Evolutionary conservation across 2,113 vertebrate species (phyloP).

Genomic region (Epinephelus fuscoguttatus): DNA sequence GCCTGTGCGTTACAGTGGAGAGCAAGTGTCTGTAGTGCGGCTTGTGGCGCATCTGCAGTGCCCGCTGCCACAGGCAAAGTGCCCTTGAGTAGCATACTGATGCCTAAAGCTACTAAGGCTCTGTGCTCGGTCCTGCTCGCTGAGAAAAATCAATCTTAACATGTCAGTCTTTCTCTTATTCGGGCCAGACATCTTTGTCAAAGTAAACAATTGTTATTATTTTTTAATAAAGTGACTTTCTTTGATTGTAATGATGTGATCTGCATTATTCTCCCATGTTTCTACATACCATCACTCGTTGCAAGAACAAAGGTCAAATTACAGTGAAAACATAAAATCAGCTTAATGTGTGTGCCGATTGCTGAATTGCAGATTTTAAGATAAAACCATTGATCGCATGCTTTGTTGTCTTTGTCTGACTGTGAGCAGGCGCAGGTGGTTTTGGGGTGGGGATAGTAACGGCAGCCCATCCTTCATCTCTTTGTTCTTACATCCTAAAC

Average conservation of each 20-base stretch:
- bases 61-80: conserved; percentile 21
- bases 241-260: not conserved
- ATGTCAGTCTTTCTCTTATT: not conserved
- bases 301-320: not conserved
- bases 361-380: not conserved
- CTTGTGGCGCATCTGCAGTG: conserved; percentile 28
- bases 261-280: not conserved
- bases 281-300: not conserved
- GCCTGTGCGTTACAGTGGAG: not conserved
- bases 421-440: conserved; percentile 46
- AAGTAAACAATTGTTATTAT: too few species aligned
- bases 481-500: conserved; percentile 60
- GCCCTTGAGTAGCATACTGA: conserved; percentile 45
- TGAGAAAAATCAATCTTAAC: conserved; percentile 5
- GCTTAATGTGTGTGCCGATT: not conserved
- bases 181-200: not conserved
- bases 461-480: conserved; percentile 54
- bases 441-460: conserved; percentile 57
- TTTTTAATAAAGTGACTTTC: not conserved
- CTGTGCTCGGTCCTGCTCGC: conserved; percentile 14
- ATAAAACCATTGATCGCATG: not conserved
- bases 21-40: not conserved
- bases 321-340: not conserved
- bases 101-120: conserved; percentile 19
- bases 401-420: conserved; percentile 33